Conservation (phyloP, 2,113 vertebrate genomes). For the Jacana jacana region DNA sequence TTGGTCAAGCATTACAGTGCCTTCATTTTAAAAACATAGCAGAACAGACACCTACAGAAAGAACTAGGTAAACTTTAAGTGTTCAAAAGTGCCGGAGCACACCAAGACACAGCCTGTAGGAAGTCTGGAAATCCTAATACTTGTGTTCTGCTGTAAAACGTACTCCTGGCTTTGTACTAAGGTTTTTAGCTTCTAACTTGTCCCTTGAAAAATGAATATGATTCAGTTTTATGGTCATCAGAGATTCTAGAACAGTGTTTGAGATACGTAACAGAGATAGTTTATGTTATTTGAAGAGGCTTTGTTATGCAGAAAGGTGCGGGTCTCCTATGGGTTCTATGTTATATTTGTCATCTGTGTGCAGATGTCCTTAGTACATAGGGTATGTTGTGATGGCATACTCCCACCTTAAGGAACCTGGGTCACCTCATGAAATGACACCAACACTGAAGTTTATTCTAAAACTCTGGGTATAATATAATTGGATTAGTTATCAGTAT, state of each 20-base stretch:
- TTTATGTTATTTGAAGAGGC: background rate
- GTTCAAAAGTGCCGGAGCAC: background rate
- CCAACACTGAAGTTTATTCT: background rate
- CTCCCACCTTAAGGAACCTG: background rate
- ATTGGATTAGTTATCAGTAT: background rate
- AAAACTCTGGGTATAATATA: background rate
- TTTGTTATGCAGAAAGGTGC: background rate
- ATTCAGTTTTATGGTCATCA: background rate
- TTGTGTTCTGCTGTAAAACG: rapidly evolving
- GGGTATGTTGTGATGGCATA: background rate
- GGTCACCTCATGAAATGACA: background rate
- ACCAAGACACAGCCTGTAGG: background rate
- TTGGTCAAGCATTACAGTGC: background rate
- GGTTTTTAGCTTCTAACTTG: background rate
- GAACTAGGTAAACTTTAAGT: background rate
- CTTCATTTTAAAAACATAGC: background rate
- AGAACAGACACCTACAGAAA: background rate
- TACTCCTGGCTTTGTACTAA: background rate
- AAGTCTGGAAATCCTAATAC: background rate
- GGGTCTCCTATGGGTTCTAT: background rate
- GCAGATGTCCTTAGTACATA: background rate
- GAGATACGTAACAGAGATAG: background rate
- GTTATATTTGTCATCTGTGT: background rate
- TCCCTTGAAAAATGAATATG: background rate
- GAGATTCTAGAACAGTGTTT: background rate